Evolutionary conservation across 2,888 invertebrate genomes (phyloP), one percentile per base, ranked within the genome.

Genomic region (Nowickia ferox): DNA sequence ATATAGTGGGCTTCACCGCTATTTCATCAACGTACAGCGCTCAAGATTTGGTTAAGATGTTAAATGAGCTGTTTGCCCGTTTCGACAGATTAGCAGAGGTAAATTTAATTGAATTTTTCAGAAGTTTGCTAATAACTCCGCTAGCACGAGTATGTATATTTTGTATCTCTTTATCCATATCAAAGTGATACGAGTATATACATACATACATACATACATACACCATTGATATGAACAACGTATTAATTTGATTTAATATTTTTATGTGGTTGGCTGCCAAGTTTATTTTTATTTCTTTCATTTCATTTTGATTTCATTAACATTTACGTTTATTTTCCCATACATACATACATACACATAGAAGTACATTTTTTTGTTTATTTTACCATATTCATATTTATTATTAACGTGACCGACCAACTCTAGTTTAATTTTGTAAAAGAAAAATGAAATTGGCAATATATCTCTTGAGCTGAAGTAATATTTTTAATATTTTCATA

Each of bases 1-100:
- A 99, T 94, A 99, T 99, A 92, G 98, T 98, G 75, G 99, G 99
- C 75, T 99, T 99, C 93, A 99, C 99, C 8, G 98, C 98, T 75
- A 97, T 98, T 89, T 98, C 98, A 4, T 98, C 98, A 17, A 97
- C 98, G 9, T 98, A 98, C 93, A 97, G 98, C 76, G 98, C 98
- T 68, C 97, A 98, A 92, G 98, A 98, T 93, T 95, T 98, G 88
- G 98, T 98, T 76, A 97, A 97, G 93, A 97, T 98, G 93, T 94
- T 98, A 88, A 98, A 98, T 93, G 98, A 98, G 93, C 94, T 98
- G 85, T 98, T 98, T 93, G 98, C 98, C 51, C 95, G 98, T 90
- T 98, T 98, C 93, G 98, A 98, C 94, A 96, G 97, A 90, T 95
- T 98, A 46, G 95, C 96, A 68, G 96, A 96, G 95, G 96, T 96